Base-by-base conservation (phyloP, 2,888 invertebrate genomes). In the Ornithoptera priamus region DNA sequence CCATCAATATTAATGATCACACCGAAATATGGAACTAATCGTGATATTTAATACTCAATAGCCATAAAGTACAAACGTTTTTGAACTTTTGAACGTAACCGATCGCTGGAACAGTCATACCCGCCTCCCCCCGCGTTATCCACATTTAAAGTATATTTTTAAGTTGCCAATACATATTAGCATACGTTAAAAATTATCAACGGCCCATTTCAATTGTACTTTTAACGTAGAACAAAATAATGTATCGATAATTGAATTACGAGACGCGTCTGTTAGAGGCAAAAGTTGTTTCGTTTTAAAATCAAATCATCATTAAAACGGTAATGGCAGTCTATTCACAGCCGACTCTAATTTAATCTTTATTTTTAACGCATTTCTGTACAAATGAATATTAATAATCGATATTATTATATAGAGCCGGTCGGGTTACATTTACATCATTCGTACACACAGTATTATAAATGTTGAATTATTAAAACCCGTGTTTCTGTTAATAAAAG, bases 1-100 rank as follows among this genome's bases (percentile, higher is more conserved):
- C 89, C 87, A 89, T 90, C 88, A 86, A 85, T 85, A 82, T 85
- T 90, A 87, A 90, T 87, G 88, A 89, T 90, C 86, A 85, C 81
- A 82, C 82, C 75, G 80, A 85, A 88, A 90, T 90, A 88, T 85
- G 87, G 89, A 90, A 89, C 90, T 86, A 89, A 90, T 90, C 86
- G 88, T 82, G 81, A 78, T 78, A 81, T 83, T 85, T 85, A 85
- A 85, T 85, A 88, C 82, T 86, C 85, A 87, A 88, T 88, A 83
- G 84, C 84, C 84, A 86, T 87, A 86, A 85, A 83, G 85, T 84
- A 80, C 68, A 64, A 76, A 74, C 67, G 67, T 72, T 73, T 74
- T 65, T 58, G 64, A 73, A 73, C 61, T 22, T 68, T 71, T 62
- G 58, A 61, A 22, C 46, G 46, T 46, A 15, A 46, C 17, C 46